Conservation (phyloP, 2,888 invertebrate genomes). For the Caenorhabditis panamensis region DNA sequence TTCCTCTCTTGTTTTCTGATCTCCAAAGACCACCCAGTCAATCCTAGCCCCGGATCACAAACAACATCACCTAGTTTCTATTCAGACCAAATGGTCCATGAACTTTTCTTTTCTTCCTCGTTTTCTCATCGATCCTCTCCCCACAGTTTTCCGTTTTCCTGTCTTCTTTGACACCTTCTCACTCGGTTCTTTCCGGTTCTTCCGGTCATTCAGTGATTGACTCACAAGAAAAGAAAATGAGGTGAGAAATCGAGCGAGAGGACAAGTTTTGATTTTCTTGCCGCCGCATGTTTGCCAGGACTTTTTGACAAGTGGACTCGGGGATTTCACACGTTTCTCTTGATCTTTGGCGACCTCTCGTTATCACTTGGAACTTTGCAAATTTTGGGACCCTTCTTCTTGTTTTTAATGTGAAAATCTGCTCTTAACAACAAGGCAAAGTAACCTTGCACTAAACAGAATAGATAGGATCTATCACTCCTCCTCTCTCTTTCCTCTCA, state of each 20-base stretch:
- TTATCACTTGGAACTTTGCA: background rate
- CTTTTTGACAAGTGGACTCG: conserved; percentile 40
- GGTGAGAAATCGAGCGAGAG: too few relatives aligned
- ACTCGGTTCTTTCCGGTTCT: background rate
- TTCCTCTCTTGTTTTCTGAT: too few relatives aligned
- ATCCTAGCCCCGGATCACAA: too few relatives aligned
- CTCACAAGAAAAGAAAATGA: too few relatives aligned
- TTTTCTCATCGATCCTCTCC: conserved; percentile 19
- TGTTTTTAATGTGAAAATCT: too few relatives aligned
- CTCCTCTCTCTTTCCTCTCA: background rate
- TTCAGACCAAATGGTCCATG: background rate
- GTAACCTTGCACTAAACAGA: background rate
- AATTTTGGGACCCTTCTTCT: too few relatives aligned
- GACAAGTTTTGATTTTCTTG: conserved; percentile 5
- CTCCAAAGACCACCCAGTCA: background rate
- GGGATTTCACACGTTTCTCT: background rate
- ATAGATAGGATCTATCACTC: background rate
- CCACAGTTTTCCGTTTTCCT: background rate
- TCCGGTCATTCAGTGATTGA: too few relatives aligned
- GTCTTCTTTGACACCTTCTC: background rate
- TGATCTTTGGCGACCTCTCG: background rate
- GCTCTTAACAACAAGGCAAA: too few relatives aligned
- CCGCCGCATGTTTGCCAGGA: conserved; percentile 15
- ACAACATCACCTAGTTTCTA: too few relatives aligned
- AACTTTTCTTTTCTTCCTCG: background rate